Evolutionary conservation across 2,797 vertebrate species (phyloP).

Genomic region (Ciconia nigra): DNA sequence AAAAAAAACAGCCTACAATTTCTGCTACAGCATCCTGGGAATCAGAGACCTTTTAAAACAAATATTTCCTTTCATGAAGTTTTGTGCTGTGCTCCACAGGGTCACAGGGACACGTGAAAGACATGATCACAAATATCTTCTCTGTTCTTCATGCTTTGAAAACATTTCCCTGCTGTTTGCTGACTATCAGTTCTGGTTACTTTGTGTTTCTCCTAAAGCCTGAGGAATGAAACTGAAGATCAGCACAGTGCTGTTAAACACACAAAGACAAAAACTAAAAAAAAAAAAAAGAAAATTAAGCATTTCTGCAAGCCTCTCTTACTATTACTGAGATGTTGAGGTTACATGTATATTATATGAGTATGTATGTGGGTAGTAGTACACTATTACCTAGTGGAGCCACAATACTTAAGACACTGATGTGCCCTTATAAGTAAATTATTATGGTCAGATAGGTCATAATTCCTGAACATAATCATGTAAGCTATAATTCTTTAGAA

Average conservation of each 20-base stretch:
- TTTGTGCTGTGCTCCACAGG: neutral
- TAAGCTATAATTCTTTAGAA: neutral
- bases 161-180: neutral
- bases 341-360: neutral
- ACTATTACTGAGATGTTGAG: neutral
- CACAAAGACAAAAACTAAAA: neutral
- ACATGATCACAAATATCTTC: neutral
- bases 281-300: neutral
- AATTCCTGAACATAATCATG: neutral
- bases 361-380: neutral
- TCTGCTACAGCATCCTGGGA: neutral
- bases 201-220: neutral
- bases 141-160: neutral
- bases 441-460: rapidly evolving
- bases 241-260: neutral
- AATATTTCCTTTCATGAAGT: neutral
- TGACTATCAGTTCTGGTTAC: neutral
- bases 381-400: neutral
- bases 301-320: neutral
- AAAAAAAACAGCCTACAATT: neutral
- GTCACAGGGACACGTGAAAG: neutral
- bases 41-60: neutral
- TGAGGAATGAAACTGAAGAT: neutral
- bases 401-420: neutral
- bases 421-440: neutral